A percentile compares a stretch with the other conserved stretches of the same genome.
Evolutionary conservation across 2,797 vertebrate species (phyloP).

Genomic region (Sciurus vulgaris): DNA sequence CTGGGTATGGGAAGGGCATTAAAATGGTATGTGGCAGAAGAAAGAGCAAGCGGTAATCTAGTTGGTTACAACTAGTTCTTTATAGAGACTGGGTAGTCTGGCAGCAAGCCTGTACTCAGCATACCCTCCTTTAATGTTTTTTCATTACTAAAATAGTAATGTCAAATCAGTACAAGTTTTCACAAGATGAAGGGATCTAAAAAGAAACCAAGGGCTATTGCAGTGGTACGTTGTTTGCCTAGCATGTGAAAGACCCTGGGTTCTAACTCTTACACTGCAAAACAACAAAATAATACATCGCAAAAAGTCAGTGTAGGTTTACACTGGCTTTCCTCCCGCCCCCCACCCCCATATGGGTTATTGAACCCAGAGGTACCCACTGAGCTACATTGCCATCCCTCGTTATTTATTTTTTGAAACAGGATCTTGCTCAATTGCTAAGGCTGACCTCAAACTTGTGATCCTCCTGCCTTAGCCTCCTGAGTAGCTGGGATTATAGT

Average conservation of each 20-base stretch:
- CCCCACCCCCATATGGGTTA: no score
- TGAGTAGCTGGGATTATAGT: background rate
- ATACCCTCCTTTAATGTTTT: background rate
- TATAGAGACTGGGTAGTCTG: background rate
- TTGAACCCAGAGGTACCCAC: background rate
- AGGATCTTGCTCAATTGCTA: no score
- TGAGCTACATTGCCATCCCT: no score
- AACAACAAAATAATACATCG: background rate
- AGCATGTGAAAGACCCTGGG: no score
- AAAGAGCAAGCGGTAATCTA: background rate
- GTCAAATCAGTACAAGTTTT: background rate
- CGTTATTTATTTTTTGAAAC: no score
- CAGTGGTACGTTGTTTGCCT: background rate
- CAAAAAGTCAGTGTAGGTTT: no score
- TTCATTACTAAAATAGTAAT: conserved; percentile 3
- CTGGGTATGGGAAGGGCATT: background rate
- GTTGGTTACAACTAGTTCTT: background rate
- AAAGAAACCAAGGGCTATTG: background rate
- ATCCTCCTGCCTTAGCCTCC: background rate
- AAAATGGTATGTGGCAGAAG: background rate
- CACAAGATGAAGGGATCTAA: background rate
- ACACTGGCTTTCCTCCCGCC: no score
- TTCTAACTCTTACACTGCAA: background rate
- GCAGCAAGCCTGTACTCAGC: background rate
- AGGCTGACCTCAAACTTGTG: no score